Percentiles rank a stretch among this genome's conserved stretches.
Evolutionary conservation across 2,113 vertebrate species (phyloP).

Genomic region (Brachyhypopomus gauderio): DNA sequence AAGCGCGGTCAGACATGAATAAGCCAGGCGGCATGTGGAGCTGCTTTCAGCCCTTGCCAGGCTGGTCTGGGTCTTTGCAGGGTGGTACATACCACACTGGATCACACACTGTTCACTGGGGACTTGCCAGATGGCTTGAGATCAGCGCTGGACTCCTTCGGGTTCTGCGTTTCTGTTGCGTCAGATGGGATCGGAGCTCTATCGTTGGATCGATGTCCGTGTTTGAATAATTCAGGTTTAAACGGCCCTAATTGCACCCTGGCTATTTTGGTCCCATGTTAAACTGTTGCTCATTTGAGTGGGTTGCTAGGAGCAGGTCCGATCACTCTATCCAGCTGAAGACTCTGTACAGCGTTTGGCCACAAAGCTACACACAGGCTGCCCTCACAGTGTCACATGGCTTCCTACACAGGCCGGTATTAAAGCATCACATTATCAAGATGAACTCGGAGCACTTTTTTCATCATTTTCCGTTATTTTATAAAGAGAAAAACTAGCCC

Average conservation of each 20-base stretch:
- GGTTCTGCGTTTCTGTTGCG: not conserved
- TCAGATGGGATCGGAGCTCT: not conserved
- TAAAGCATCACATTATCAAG: no score
- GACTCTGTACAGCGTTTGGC: not conserved
- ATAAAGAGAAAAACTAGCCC: no score
- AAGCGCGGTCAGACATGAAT: not conserved
- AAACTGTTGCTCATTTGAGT: conserved; percentile 29
- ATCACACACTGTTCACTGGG: not conserved
- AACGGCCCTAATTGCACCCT: conserved; percentile 26
- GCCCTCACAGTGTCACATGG: no score
- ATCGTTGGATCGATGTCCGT: conserved; percentile 15
- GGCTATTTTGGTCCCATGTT: conserved; percentile 37
- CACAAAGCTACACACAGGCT: no score
- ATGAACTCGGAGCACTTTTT: no score
- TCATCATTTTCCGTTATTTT: no score
- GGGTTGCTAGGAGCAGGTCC: conserved; percentile 36
- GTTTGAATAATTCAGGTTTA: conserved; percentile 38
- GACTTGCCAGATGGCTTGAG: not conserved
- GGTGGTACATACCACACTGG: not conserved
- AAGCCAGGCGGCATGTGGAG: not conserved
- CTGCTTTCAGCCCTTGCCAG: not conserved
- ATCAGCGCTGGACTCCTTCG: not conserved
- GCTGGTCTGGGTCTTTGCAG: not conserved
- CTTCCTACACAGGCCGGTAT: no score
- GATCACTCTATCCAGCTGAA: not conserved